Base-by-base conservation (phyloP, 2,113 vertebrate genomes). In the Otolemur garnettii region DNA sequence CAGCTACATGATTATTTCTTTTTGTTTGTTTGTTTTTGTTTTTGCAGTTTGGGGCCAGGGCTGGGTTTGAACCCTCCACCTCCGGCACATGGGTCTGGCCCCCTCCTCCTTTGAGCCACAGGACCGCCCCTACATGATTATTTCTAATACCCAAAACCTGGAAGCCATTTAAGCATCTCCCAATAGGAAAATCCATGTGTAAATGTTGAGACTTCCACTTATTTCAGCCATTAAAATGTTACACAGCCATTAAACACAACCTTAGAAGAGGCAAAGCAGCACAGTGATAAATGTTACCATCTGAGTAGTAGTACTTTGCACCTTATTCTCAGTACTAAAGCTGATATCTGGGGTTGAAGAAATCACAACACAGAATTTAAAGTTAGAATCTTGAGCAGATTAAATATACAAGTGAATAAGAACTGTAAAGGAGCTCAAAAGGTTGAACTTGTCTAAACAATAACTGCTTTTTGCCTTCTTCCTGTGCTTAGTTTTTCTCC, bases 401-500 rank as follows among this genome's bases (percentile, higher is more conserved):
- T 42, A 71, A 71, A 64, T 74, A 24, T 21, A 26, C 8, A n/a
- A n/a, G 35, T 3, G 1, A 84, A 33, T 59, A 77, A 69, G 53
- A 62, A 18, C 28, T 88, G 10, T 53, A 59, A n/a, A 83, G 57
- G 45, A 87, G 26, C 59, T 80, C 22, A 84, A 6, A 74, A 57
- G 50, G 28, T 82, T 82, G 42, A 86, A 26, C 45, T 86, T 57
- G 2, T 64, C 59, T 81, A 68, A 60, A 50, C 82, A 78, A 75
- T n/a, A n/a, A 60, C 75, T 86, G n/a, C 42, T 94, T 88, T 78
- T 79, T 68, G 45, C 72, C 74, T 38, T 45, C 64, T 71, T 75
- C n/a, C 42, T 69, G 3, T 69, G 42, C 74, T 77, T 33, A 57
- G 17, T 60, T 77, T 59, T 42, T 13, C 19, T 21, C 1, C 42